Evolutionary conservation across 2,888 invertebrate species (phyloP), one percentile per base, ranked within the genome.

Genomic region (Heliconius ismenius): DNA sequence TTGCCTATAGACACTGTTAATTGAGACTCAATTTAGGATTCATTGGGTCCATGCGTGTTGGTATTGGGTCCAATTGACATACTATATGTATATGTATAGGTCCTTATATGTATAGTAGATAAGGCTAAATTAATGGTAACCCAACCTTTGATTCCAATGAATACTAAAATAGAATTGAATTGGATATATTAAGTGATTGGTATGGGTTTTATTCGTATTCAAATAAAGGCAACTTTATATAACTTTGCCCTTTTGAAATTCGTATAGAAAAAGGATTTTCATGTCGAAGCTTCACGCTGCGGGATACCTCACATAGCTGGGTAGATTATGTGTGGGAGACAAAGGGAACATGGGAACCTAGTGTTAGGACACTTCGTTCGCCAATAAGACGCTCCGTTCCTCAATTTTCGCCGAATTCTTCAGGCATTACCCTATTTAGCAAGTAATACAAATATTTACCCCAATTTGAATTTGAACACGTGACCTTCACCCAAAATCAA

Each of bases 1-100:
- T 26, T 67, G 39, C 67, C 24, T 74, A 75, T 74, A 76, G 62
- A 73, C n/a, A 62, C 36, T 79, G 81, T 80, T 84, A 85, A 84
- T 86, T 82, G 81, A 73, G 78, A 78, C 79, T 81, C 72, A 83
- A 86, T 86, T 85, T 85, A 84, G 84, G 81, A 86, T 86, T 86
- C 84, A 86, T 85, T 84, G 86, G 80, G 81, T 78, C 73, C 78
- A 63, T 79, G 73, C 78, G 79, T 78, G 73, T 75, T 63, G 68
- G 18, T 36, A 64, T 67, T 54, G 73, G 62, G 32, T 24, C n/a
- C 32, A 70, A 70, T 70, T 58, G 70, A 58, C 54, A 70, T 32
- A 58, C 2, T 13, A 58, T 15, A 32, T 32, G 28, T 54, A 69
- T 68, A 28, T 63, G 6, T 32, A 64, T 64, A 64, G 4, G 13